phyloP scores from a whole-genome alignment of 1,140 invertebrate species.

The Varroa destructor region DNA sequence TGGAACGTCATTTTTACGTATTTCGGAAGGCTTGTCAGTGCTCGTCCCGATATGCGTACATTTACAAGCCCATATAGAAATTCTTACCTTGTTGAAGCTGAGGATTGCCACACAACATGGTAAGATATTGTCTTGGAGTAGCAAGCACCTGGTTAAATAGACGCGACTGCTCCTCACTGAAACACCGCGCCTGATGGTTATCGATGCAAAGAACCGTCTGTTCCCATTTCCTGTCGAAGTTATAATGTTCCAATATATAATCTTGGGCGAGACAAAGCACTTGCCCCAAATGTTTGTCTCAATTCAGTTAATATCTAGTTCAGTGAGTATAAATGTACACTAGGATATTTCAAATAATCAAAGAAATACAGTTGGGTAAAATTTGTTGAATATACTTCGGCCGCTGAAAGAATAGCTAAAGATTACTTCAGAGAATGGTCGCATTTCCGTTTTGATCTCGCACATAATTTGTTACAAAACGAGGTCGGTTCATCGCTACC shows the following conservation, averaged over 20 bases:
- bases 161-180: constrained; percentile 13
- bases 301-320: too few relatives aligned
- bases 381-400: neutral
- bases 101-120: constrained; percentile 18
- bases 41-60: neutral
- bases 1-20: too few relatives aligned
- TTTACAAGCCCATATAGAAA: neutral
- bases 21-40: too few relatives aligned
- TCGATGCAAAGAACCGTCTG: constrained; percentile 24
- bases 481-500: too few relatives aligned
- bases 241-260: too few relatives aligned
- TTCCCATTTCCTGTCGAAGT: neutral
- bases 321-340: neutral
- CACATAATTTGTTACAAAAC: too few relatives aligned
- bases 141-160: constrained; percentile 23
- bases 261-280: too few relatives aligned
- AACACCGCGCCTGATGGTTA: constrained; percentile 20
- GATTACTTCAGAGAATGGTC: too few relatives aligned
- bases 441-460: too few relatives aligned
- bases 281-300: too few relatives aligned
- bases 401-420: neutral
- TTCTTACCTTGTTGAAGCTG: constrained; percentile 14
- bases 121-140: constrained; percentile 14
- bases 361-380: neutral
- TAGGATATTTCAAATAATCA: neutral